Base-by-base conservation (phyloP, 2,797 vertebrate species). In the Gorsachius magnificus region DNA sequence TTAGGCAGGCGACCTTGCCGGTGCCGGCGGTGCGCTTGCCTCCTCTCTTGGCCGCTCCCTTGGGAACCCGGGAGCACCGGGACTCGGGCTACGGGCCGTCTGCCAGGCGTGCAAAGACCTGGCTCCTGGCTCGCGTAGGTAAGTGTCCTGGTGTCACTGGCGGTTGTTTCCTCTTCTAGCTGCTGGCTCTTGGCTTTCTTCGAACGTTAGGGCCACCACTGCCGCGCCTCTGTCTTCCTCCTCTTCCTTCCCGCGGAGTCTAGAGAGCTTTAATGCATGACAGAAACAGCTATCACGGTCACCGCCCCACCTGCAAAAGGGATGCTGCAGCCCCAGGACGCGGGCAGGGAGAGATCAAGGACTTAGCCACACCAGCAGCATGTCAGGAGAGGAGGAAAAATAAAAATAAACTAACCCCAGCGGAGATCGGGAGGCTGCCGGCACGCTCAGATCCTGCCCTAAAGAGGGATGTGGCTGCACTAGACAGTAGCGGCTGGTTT, bases 401-500 rank as follows among this genome's bases (percentile, higher is more conserved):
- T 68, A 93, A 86, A 94, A 95, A 69, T 94, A 96, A 96, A 87
- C 35, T 95, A 96, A 96, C 84, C 96, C 93, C 95, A 95, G 83
- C 78, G 94, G 91, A 91, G 81, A 97, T 76, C 96, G 97, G 98
- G 98, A 98, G 97, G 96, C 97, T 91, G 97, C 97, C 97, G 97
- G 97, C 97, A 97, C 93, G 90, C 96, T 83, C 92, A 94, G 92
- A 97, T 97, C 98, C 96, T 95, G 96, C 97, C 86, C 94, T 92
- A 92, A 95, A 94, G 97, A 97, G 95, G 92, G 97, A 95, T 87
- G 94, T 97, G 95, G 96, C 95, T 96, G 96, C 97, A 89, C 95
- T 97, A 97, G 95, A 97, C 84, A 94, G 96, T 97, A 97, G 97
- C 97, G 94, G 98, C 97, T 98, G 97, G 98, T 98, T 96, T 97